These are phyloP conservation scores for Onchidella celtica DNA, from an alignment of 2,888 invertebrate genomes.

Conservation along the genomic window DNA sequence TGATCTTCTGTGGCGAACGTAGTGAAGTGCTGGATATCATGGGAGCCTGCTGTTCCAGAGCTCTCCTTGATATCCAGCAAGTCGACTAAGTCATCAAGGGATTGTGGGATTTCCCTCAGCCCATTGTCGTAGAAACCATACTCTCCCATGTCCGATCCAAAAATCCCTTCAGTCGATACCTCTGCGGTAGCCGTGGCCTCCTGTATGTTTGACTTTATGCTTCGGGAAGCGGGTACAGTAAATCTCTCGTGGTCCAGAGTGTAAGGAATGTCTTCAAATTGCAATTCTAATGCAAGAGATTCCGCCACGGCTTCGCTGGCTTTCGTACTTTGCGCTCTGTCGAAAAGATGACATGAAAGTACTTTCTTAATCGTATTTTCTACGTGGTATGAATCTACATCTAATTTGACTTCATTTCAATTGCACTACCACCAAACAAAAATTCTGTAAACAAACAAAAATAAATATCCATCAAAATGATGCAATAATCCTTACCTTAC, in stretches of 20 bases:
- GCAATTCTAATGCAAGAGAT: neutral
- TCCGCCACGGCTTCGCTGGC: constrained; percentile 34
- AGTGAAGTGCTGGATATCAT: constrained; percentile 66
- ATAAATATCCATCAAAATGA: neutral
- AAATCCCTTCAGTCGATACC: constrained; percentile 12
- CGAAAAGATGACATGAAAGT: neutral
- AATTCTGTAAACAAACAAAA: neutral
- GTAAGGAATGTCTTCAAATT: neutral
- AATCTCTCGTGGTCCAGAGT: constrained; percentile 8
- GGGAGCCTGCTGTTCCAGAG: constrained; percentile 53
- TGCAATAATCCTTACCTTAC: neutral
- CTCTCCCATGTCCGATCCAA: constrained; percentile 38
- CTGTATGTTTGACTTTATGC: neutral
- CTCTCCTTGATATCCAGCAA: constrained; percentile 67
- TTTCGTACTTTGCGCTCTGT: constrained; percentile 24
- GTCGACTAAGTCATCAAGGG: constrained; percentile 70
- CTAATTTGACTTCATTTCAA: neutral
- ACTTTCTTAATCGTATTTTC: too few relatives aligned
- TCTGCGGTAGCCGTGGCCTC: constrained; percentile 33
- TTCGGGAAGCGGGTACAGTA: neutral
- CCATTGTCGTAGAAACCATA: constrained; percentile 38
- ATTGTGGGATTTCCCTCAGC: constrained; percentile 58
- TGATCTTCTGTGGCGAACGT: constrained; percentile 73
- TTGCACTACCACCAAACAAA: neutral
- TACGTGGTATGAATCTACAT: too few relatives aligned